phyloP scores from a whole-genome alignment of 2,888 invertebrate genomes.

The Noctuana brunneofusca region DNA sequence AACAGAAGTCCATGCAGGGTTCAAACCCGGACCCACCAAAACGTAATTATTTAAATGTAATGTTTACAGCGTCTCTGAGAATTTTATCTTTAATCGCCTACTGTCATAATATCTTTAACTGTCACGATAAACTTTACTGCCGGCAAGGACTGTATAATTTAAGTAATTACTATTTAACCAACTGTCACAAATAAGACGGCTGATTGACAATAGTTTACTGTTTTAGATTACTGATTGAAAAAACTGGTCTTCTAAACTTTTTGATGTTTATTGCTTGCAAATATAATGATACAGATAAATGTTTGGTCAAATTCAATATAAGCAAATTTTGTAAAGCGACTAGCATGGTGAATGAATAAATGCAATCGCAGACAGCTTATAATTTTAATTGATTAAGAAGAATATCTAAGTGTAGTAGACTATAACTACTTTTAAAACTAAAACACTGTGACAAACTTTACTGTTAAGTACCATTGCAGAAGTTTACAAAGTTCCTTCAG shows the following conservation, averaged over 20 bases:
- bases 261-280: not conserved
- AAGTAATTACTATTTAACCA: not conserved
- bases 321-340: not conserved
- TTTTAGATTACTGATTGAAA: not conserved
- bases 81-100: not conserved
- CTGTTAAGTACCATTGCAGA: too few species aligned
- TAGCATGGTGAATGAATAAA: not conserved
- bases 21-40: too few species aligned
- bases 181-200: constrained; percentile 3
- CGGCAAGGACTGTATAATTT: constrained; percentile 2
- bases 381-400: too few species aligned
- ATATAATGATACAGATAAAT: too few species aligned
- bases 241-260: not conserved
- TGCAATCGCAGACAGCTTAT: not conserved
- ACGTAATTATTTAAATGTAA: too few species aligned
- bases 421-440: not conserved
- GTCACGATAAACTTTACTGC: not conserved
- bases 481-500: not conserved
- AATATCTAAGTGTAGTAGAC: too few species aligned
- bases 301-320: too few species aligned
- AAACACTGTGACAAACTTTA: not conserved
- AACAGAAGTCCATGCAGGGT: too few species aligned
- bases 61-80: not conserved
- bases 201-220: constrained; percentile 2
- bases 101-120: not conserved